Percentiles rank a stretch among this genome's conserved stretches.
These are phyloP conservation scores for Sardinella longiceps DNA, from an alignment of 2,797 vertebrate genomes.

Conservation along the genomic window DNA sequence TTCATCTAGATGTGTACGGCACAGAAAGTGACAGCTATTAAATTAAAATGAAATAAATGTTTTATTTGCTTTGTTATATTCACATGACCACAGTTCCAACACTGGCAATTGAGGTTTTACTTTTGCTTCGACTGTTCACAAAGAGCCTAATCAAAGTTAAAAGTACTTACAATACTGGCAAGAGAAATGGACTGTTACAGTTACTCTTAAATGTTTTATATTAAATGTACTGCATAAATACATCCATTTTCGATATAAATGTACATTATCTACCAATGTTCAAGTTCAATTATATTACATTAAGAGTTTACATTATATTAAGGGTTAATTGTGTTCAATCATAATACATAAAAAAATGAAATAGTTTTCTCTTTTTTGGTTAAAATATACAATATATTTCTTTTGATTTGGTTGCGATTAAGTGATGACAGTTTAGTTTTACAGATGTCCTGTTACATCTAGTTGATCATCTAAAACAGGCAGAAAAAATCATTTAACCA, in stretches of 20 bases:
- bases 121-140: background rate
- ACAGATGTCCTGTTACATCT: background rate
- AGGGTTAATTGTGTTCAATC: background rate
- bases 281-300: background rate
- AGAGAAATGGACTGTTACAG: background rate
- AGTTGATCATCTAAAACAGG: background rate
- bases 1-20: too few species aligned
- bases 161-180: conserved; percentile 11
- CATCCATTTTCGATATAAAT: conserved; percentile 30
- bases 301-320: too few species aligned
- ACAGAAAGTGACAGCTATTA: background rate
- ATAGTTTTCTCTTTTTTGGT: background rate
- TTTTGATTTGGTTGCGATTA: background rate
- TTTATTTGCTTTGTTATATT: conserved; percentile 1
- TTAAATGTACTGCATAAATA: background rate
- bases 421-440: background rate
- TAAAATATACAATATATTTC: conserved; percentile 8
- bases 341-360: conserved; percentile 19
- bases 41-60: background rate
- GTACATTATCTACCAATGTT: conserved; percentile 5
- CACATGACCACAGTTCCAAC: background rate
- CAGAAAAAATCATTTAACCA: conserved; percentile 4
- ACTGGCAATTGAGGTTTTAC: background rate
- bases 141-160: background rate
- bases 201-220: background rate